These are phyloP conservation scores for Mya arenaria DNA, from an alignment of 1,140 invertebrate genomes.

Conservation along the genomic window DNA sequence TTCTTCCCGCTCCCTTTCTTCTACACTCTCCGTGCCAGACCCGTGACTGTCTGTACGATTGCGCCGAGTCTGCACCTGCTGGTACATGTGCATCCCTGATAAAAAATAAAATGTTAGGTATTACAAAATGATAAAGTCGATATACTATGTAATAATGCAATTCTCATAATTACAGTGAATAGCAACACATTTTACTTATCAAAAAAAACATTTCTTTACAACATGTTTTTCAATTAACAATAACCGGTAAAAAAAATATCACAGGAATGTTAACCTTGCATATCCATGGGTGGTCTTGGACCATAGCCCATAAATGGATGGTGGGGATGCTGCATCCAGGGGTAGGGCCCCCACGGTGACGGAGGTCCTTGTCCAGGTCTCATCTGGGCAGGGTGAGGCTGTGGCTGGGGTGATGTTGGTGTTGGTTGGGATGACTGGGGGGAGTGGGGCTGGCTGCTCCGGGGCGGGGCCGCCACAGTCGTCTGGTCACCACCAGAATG, in stretches of 20 bases:
- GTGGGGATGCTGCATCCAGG: conserved; percentile 79
- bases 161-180: no score
- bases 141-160: no score
- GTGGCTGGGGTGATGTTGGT: conserved; percentile 65
- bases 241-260: no score
- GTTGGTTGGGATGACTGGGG: conserved; percentile 51
- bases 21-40: conserved; percentile 78
- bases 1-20: conserved; percentile 64
- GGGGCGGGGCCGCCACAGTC: conserved; percentile 39
- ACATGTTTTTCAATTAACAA: no score
- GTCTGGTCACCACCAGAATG: conserved; percentile 66
- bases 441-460: conserved; percentile 56
- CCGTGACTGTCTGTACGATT: conserved; percentile 80
- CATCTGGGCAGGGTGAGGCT: conserved; percentile 64
- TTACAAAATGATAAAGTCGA: no score
- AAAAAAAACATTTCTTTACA: no score
- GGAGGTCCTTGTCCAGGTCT: conserved; percentile 74
- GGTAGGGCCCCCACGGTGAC: conserved; percentile 72
- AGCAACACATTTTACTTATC: no score
- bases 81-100: conserved; percentile 78
- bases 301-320: conserved; percentile 74
- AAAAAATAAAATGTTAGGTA: neutral
- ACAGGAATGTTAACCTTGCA: no score
- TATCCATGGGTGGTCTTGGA: conserved; percentile 76
- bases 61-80: conserved; percentile 60